Evolutionary conservation across 2,113 vertebrate genomes (phyloP).

Genomic region (Clarias gariepinus): DNA sequence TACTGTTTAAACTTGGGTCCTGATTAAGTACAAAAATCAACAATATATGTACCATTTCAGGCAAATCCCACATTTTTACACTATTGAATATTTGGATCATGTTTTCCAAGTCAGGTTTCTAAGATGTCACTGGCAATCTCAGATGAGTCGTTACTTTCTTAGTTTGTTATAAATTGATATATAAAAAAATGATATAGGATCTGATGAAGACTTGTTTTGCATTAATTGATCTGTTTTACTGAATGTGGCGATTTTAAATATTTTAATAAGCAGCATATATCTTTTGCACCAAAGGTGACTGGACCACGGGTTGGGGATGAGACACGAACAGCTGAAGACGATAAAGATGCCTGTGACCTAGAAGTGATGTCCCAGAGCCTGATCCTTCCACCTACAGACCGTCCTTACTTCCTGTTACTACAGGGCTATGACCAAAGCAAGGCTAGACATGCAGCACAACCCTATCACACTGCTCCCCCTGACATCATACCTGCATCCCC

Average conservation of each 20-base stretch:
- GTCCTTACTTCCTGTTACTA: constrained; percentile 87
- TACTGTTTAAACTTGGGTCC: neutral
- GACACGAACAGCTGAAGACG: constrained; percentile 61
- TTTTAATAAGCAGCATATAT: neutral
- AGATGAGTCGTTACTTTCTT: neutral
- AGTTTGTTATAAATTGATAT: neutral
- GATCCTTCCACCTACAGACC: constrained; percentile 85
- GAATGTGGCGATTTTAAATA: neutral
- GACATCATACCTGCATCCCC: constrained; percentile 75
- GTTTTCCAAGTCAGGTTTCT: neutral
- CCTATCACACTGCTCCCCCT: constrained; percentile 62
- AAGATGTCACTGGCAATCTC: neutral
- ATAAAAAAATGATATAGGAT: neutral
- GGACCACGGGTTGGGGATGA: constrained; percentile 63
- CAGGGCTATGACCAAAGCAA: constrained; percentile 87
- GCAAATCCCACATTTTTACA: neutral
- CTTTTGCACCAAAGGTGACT: constrained; percentile 57
- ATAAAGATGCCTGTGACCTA: constrained; percentile 75
- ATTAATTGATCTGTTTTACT: neutral
- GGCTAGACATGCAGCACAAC: constrained; percentile 69
- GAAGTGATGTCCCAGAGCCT: constrained; percentile 88
- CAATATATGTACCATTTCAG: too few relatives aligned
- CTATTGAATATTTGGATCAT: neutral
- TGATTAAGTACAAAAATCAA: neutral
- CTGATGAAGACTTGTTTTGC: neutral